These are phyloP conservation scores for Salvelinus fontinalis DNA, from an alignment of 2,113 vertebrate genomes.

Conservation along the genomic window DNA sequence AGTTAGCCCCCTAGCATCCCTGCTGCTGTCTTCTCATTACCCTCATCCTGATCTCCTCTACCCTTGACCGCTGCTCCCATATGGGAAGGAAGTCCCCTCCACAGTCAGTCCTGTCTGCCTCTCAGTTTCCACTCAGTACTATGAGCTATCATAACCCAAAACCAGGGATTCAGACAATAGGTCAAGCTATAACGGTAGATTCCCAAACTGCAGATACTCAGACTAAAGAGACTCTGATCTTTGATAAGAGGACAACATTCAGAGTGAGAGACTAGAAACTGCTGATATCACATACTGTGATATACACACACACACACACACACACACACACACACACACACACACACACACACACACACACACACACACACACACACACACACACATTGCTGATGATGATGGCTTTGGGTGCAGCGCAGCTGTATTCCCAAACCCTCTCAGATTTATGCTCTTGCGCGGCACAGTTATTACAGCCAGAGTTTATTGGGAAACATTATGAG, in stretches of 20 bases:
- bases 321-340: slow-evolving; percentile 69
- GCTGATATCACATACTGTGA: slow-evolving; percentile 4
- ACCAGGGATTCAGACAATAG: no score
- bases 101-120: slow-evolving; percentile 1
- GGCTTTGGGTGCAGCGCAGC: slow-evolving; percentile 82
- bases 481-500: slow-evolving; percentile 96
- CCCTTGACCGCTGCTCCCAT: slow-evolving; percentile 63
- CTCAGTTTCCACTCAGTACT: no score
- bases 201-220: background rate
- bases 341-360: slow-evolving; percentile 57
- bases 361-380: slow-evolving; percentile 31
- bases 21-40: slow-evolving; percentile 63
- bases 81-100: slow-evolving; percentile 50
- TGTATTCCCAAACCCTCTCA: slow-evolving; percentile 80
- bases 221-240: background rate
- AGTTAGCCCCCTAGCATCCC: slow-evolving; percentile 17
- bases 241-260: slow-evolving; percentile 7
- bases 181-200: no score
- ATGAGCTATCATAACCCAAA: no score
- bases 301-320: background rate
- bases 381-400: slow-evolving; percentile 83
- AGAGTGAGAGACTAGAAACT: slow-evolving; percentile 63
- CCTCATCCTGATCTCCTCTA: slow-evolving; percentile 61
- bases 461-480: slow-evolving; percentile 94
- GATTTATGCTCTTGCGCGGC: slow-evolving; percentile 89